Evolutionary conservation across 64 coral and sea anemone species (phyloP), one percentile per base, ranked within the genome.

Genomic region (Actinia equina): DNA sequence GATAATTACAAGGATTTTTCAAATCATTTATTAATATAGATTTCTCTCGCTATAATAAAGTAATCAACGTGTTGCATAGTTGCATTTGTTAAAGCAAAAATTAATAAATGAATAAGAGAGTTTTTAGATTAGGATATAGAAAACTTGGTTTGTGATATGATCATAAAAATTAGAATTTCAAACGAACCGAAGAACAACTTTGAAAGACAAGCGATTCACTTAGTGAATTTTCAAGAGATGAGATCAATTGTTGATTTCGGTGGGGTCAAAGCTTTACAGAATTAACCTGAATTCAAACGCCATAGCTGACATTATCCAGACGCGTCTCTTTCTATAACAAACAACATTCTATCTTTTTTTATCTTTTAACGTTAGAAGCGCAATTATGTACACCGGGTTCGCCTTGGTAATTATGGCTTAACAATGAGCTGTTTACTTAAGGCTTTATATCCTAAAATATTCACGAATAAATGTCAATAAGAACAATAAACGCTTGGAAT

Each of bases 391-490:
- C 69, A 74, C 69, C 23, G 20, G 41, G 26, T 22, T 49, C 49
- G 78, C 44, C 22, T 81, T 52, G 42, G 78, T 81, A 81, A 81
- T 81, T 81, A 81, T 52, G 17, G 78, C 78, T 17, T 46, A 11
- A 81, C 78, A 81, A 81, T 22, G 49, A 43, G 11, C 17, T 81
- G 78, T 81, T 81, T 81, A 81, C 78, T 81, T 81, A 52, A 52
- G 78, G 49, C 78, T 52, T 81, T 81, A 52, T 81, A 20, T 52
- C 45, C 49, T 81, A 49, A 81, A 52, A 81, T 81, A 81, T 81
- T 81, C 78, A 52, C 78, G 49, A 52, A 44, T 81, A 49, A 81
- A 81, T 81, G 78, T 81, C 42, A 81, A 81, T 74, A 74, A 74
- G 69, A 74, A 74, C 69, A 74, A 74, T 81, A 81, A 49, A 81